A percentile compares a stretch with the other conserved stretches of the same genome.
Evolutionary conservation across 1,140 invertebrate species (phyloP).

Genomic region (Stegodyphus dumicola): DNA sequence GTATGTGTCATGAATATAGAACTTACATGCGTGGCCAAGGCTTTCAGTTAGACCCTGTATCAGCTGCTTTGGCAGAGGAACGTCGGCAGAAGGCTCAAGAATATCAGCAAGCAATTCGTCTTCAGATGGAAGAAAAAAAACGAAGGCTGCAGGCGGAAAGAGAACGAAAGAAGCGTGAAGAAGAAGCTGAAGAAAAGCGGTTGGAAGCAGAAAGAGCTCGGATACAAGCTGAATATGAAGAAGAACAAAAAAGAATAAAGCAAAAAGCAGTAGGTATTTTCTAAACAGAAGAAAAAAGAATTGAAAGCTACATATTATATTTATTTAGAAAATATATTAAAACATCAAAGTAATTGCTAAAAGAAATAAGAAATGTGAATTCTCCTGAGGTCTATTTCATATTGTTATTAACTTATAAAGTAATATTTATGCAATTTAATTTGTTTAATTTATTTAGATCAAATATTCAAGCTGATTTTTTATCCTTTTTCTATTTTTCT

Average conservation of each 20-base stretch:
- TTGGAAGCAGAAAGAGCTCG: constrained; percentile 34
- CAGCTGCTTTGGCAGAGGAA: constrained; percentile 76
- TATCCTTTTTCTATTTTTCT: too few species aligned
- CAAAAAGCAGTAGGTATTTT: constrained; percentile 42
- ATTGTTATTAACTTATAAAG: too few species aligned
- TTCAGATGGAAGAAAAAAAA: constrained; percentile 70
- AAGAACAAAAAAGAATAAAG: constrained; percentile 50
- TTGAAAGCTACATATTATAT: too few species aligned
- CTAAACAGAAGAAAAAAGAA: neutral
- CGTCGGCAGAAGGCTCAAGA: constrained; percentile 78
- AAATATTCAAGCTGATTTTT: too few species aligned
- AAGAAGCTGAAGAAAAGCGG: constrained; percentile 44
- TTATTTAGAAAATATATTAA: too few species aligned
- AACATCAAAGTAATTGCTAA: too few species aligned
- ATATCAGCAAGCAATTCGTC: constrained; percentile 78
- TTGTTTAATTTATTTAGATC: too few species aligned
- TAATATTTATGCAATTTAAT: too few species aligned
- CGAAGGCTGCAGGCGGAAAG: constrained; percentile 15
- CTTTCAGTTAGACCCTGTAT: constrained; percentile 76
- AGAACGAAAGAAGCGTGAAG: constrained; percentile 38
- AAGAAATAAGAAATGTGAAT: too few species aligned
- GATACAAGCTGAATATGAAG: constrained; percentile 54
- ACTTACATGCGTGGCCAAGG: constrained; percentile 79
- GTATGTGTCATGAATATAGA: constrained; percentile 62
- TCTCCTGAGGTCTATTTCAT: too few species aligned